Percentiles rank a stretch among this genome's conserved stretches.
phyloP scores from a whole-genome alignment of 2,113 vertebrate species.

The Zeus faber region DNA sequence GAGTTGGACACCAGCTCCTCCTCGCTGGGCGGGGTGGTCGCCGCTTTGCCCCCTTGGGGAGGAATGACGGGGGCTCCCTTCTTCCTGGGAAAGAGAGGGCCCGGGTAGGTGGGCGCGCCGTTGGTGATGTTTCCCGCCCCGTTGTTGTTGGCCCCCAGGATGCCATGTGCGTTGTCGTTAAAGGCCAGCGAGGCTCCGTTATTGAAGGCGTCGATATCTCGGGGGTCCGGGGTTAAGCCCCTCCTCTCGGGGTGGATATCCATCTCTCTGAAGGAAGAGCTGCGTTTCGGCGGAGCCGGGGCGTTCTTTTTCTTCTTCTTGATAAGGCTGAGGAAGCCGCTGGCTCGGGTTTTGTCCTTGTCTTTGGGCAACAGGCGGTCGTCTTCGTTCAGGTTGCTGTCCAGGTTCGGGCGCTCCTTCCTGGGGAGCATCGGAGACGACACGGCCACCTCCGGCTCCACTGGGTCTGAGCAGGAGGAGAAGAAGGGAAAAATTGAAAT shows the following conservation, averaged over 20 bases:
- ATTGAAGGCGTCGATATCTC: constrained; percentile 74
- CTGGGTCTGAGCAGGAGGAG: constrained; percentile 72
- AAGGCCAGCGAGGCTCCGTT: no score
- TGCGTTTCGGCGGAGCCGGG: constrained; percentile 89
- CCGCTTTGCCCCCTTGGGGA: constrained; percentile 60
- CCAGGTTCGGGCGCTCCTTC: constrained; percentile 82
- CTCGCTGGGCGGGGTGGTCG: constrained; percentile 70
- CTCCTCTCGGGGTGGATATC: constrained; percentile 77
- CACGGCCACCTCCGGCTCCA: constrained; percentile 81
- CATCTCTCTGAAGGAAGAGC: constrained; percentile 92
- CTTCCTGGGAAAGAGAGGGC: constrained; percentile 81
- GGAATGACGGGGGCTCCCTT: constrained; percentile 76
- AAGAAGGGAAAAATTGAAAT: not conserved
- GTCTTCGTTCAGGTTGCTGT: constrained; percentile 84
- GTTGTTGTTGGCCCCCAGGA: constrained; percentile 72
- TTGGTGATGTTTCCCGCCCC: constrained; percentile 81
- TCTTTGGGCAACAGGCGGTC: constrained; percentile 89
- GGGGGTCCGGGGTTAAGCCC: constrained; percentile 60
- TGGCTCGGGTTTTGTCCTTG: constrained; percentile 87
- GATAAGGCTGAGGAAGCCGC: constrained; percentile 88
- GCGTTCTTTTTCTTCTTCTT: constrained; percentile 97
- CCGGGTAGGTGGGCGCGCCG: constrained; percentile 77
- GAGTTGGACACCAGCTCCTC: constrained; percentile 81
- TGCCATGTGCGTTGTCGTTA: constrained; percentile 61
- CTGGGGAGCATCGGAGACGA: constrained; percentile 86